Conservation (phyloP, 1,140 invertebrate species). For the Cheumatopsyche charites region DNA sequence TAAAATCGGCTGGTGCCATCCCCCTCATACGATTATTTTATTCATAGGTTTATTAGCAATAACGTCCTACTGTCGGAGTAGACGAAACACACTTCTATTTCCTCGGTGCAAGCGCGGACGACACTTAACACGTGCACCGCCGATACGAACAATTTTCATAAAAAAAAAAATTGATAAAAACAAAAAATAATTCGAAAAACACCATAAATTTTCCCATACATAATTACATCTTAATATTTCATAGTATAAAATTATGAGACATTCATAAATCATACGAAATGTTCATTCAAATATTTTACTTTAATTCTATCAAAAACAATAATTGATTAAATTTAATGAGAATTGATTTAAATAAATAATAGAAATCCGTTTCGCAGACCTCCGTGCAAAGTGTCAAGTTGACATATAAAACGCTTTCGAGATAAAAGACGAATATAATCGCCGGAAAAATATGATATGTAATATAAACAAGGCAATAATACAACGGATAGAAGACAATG, state of each 20-base stretch:
- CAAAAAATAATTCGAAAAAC: no score
- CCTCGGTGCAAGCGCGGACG: not conserved
- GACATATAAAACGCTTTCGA: not conserved
- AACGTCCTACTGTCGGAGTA: slow-evolving; percentile 11
- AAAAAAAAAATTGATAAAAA: no score
- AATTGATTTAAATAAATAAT: no score
- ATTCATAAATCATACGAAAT: no score
- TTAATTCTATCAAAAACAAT: no score
- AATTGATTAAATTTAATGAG: no score
- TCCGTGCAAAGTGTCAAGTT: slow-evolving; percentile 9
- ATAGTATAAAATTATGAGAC: no score
- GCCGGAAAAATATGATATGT: slow-evolving; percentile 27
- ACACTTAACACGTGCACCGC: not conserved
- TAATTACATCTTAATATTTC: no score
- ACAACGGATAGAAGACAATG: slow-evolving; percentile 19
- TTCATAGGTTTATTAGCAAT: slow-evolving; percentile 40
- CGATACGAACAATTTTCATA: no score
- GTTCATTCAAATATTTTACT: no score
- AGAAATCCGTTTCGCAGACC: not conserved
- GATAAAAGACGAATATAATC: not conserved
- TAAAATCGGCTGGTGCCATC: slow-evolving; percentile 26
- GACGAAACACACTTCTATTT: slow-evolving; percentile 31
- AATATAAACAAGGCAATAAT: slow-evolving; percentile 35
- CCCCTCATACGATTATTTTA: slow-evolving; percentile 38
- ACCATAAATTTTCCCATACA: no score